phyloP scores from a whole-genome alignment of 2,113 vertebrate genomes.

The Stigmatopora nigra region DNA sequence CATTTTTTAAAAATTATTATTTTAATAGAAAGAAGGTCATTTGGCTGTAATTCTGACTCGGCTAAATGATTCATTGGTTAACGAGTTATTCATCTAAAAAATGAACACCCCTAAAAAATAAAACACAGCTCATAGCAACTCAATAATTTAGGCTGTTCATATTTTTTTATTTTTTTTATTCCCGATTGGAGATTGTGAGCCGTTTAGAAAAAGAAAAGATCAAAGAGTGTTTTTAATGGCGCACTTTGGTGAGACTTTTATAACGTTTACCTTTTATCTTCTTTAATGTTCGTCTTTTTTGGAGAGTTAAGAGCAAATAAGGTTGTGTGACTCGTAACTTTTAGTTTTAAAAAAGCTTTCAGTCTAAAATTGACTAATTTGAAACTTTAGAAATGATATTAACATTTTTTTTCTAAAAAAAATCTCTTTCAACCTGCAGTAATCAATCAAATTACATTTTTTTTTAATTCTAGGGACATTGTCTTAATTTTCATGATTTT shows the following conservation, averaged over 20 bases:
- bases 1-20: background rate
- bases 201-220: background rate
- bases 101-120: background rate
- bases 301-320: background rate
- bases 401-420: no score
- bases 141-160: background rate
- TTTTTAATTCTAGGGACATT: no score
- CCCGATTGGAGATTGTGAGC: background rate
- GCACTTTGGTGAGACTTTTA: background rate
- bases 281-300: background rate
- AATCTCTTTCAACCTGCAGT: no score
- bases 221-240: background rate
- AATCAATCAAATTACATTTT: no score
- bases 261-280: background rate
- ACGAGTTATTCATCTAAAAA: background rate
- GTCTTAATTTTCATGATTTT: no score
- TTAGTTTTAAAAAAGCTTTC: background rate
- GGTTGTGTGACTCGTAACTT: background rate
- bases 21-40: background rate
- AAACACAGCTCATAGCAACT: background rate
- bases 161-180: background rate
- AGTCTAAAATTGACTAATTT: background rate
- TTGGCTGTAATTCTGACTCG: background rate
- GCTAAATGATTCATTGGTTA: background rate
- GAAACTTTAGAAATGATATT: background rate